Conservation (phyloP, 2,113 vertebrate genomes). For the Nannobrachium achirus region DNA sequence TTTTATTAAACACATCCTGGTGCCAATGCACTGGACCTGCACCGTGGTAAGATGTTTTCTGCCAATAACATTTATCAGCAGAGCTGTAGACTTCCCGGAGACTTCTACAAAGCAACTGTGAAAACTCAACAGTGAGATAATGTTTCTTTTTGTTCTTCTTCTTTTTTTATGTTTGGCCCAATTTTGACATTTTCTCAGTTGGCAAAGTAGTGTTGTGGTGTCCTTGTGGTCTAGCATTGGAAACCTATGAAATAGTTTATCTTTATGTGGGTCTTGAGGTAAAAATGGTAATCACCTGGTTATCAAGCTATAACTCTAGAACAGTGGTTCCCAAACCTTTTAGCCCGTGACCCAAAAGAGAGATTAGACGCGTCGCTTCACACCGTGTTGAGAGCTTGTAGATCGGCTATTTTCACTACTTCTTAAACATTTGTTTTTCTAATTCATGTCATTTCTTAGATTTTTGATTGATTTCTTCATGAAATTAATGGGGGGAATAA, state of each 20-base stretch:
- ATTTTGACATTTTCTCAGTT: slow-evolving; percentile 5
- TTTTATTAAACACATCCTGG: slow-evolving; percentile 10
- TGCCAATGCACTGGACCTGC: slow-evolving; percentile 22
- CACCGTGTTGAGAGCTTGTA: too few species aligned
- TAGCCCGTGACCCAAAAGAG: too few species aligned
- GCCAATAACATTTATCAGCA: neutral
- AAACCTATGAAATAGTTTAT: neutral
- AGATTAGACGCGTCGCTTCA: too few species aligned
- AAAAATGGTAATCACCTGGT: slow-evolving; percentile 16
- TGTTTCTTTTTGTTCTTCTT: neutral
- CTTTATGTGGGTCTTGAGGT: neutral
- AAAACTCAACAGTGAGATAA: neutral
- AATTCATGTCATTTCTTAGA: too few species aligned
- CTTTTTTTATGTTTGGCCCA: neutral
- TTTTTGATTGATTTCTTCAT: too few species aligned
- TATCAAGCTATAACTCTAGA: slow-evolving; percentile 9
- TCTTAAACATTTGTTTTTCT: too few species aligned
- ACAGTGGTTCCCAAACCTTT: too few species aligned
- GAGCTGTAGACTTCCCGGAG: neutral
- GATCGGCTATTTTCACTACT: too few species aligned
- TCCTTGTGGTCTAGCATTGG: neutral
- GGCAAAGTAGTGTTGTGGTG: neutral
- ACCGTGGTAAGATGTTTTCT: neutral
- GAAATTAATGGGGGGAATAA: too few species aligned
- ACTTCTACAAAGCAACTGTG: slow-evolving; percentile 1